These are phyloP conservation scores for Nixonia krombeini DNA, from an alignment of 1,140 invertebrate species.

Conservation along the genomic window DNA sequence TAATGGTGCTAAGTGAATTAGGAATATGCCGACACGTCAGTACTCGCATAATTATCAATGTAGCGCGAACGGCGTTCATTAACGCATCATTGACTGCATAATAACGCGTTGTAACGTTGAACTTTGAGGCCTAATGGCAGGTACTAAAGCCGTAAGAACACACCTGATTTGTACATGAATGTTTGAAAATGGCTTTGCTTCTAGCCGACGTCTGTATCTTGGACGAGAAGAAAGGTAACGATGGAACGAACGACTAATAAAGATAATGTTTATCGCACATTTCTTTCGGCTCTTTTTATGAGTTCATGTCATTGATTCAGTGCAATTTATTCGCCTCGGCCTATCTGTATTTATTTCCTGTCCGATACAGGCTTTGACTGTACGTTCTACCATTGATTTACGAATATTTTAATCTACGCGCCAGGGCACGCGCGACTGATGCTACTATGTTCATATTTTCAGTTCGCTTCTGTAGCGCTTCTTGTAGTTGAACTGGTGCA, in stretches of 20 bases:
- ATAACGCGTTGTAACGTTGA: conserved; percentile 24
- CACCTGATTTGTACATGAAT: conserved; percentile 58
- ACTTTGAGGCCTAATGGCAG: conserved; percentile 35
- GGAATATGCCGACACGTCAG: conserved; percentile 6
- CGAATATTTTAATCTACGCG: background rate
- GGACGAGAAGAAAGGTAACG: conserved; percentile 70
- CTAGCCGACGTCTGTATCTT: conserved; percentile 67
- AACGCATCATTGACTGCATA: conserved; percentile 28
- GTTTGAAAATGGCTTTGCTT: conserved; percentile 70
- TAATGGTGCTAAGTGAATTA: conserved; percentile 32
- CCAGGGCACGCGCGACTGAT: conserved; percentile 16
- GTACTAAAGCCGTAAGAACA: conserved; percentile 38
- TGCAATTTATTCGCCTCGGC: conserved; percentile 37
- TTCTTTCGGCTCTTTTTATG: conserved; percentile 38
- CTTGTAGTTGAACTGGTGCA: conserved; percentile 49
- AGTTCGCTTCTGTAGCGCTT: conserved; percentile 59
- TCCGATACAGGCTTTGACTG: background rate
- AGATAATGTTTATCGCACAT: conserved; percentile 42
- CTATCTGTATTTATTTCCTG: conserved; percentile 16
- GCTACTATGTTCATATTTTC: conserved; percentile 36
- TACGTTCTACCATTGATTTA: background rate
- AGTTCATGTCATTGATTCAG: conserved; percentile 31
- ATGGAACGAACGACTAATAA: conserved; percentile 55
- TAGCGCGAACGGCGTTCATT: conserved; percentile 20
- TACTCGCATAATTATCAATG: conserved; percentile 32